These are phyloP conservation scores for Sebastes dallii DNA, from an alignment of 2,797 vertebrate species.

Conservation along the genomic window DNA sequence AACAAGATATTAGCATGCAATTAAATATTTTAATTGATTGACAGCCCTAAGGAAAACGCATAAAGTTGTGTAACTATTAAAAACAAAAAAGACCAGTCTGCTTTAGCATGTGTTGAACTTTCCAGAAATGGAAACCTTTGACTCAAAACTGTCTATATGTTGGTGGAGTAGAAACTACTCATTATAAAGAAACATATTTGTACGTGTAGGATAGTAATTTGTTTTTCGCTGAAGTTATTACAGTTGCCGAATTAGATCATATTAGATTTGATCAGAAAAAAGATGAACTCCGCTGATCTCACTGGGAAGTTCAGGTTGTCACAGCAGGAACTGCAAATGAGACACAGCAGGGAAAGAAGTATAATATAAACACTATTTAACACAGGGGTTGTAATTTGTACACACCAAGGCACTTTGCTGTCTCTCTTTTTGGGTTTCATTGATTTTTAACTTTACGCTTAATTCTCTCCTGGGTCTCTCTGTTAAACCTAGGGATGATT, in stretches of 20 bases:
- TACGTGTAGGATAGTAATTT: constrained; percentile 6
- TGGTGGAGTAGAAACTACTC: not conserved
- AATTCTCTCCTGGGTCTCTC: not conserved
- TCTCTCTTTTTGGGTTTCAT: not conserved
- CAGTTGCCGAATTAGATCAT: constrained; percentile 32
- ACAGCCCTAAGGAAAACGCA: not conserved
- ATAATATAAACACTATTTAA: constrained; percentile 32
- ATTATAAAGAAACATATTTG: not conserved
- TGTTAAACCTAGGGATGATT: not conserved
- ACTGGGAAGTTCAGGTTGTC: constrained; percentile 32
- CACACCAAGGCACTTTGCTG: not conserved
- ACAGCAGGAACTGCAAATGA: constrained; percentile 39
- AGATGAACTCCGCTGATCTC: not conserved
- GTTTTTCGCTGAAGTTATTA: constrained; percentile 17
- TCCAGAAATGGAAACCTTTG: not conserved
- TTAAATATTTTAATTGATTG: too few species aligned
- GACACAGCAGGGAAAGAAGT: not conserved
- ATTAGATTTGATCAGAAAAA: constrained; percentile 38
- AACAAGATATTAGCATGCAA: too few species aligned
- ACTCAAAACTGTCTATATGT: not conserved
- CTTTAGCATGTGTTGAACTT: not conserved
- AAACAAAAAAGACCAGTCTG: not conserved
- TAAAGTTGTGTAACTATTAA: not conserved
- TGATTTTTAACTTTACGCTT: not conserved
- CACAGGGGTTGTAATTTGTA: constrained; percentile 15